Evolutionary conservation across 2,797 vertebrate genomes (phyloP), one percentile per base, ranked within the genome.

Genomic region (Antennarius maculatus): DNA sequence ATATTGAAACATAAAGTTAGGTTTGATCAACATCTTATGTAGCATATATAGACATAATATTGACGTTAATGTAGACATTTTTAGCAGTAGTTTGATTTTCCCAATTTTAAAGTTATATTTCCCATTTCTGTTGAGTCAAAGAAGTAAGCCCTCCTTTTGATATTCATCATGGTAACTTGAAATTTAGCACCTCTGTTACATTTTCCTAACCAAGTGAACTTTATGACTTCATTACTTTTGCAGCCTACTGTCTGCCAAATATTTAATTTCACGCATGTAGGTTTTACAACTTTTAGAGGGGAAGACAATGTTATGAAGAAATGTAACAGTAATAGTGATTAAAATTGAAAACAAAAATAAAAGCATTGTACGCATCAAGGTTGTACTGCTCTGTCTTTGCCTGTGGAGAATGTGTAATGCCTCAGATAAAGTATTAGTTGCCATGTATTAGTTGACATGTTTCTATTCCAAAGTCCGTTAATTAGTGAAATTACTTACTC

Each of bases 281-380:
- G 28, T 49, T 73, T 54, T 41, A 5, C 10, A 17, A 11, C 41
- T 48, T 28, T 60, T 7, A 66, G 23, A 17, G 39, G 54, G 11
- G 14, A 7, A 69, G 11, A 69, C 50, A 46, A 1, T 4, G 14
- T 66, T 59, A 56, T 42, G 1, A 16, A 68, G 11, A 70, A 66
- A 45, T 43, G 6, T n/a, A 48, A 49, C 0, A 11, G 7, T 42
- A 34, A 34, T 8, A 34, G 4, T 34, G 23, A 2, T 23, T 23
- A 23, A 23, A 23, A 2, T 23, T 23, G 23, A 34, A 34, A 34
- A 34, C 31, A 34, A 41, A 41, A 7, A 7, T 41, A 3, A 41
- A 11, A 39, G 39, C 6, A 37, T 17, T 4, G 37, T 68, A 5
- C 7, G 1, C 11, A 14, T n/a, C 14, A 10, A 54, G 41, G 42